Evolutionary conservation across 2,113 vertebrate species (phyloP), one percentile per base, ranked within the genome.

Genomic region (Catharus bicknelli): DNA sequence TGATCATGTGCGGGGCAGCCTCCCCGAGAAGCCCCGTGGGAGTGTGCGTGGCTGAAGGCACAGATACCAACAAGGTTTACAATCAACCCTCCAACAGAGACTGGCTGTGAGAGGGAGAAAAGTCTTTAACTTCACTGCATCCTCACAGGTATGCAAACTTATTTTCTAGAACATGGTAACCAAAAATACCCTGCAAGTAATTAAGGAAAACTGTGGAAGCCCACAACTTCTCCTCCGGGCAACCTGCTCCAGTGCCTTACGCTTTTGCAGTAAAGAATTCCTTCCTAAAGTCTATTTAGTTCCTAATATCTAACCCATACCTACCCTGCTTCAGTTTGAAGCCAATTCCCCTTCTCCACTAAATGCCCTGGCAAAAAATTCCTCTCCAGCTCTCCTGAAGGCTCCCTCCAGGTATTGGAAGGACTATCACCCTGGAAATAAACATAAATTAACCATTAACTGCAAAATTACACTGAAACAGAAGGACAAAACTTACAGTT

Each of bases 41-140:
- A 97, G 83, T 99, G 99, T 1, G 99, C 99, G 0, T 99, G 99
- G 93, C 99, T 99, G 72, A 99, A 99, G 92, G 99, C 99, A 95
- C 99, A 99, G 97, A 99, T 99, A 34, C 99, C 99, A 96, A 99
- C 98, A 48, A 99, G 98, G 97, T 99, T 99, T 82, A 99, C 99
- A 18, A 99, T 97, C 48, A 99, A 96, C 16, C 99, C 99, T 94
- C 99, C 99, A 59, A 99, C 98, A 26, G 99, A 99, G 26, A 99
- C 99, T 3, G 99, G 99, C 99, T 99, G 95, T 58, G 86, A 95
- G 87, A 92, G 83, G 73, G 78, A 95, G 66, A 82, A 81, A 92
- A 74, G 59, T 7, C 29, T 77, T 96, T 84, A 90, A 80, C 55
- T 73, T 72, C 69, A 34, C 63, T 79, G 53, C 43, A 70, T 57